Base-by-base conservation (phyloP, 1,140 invertebrate genomes). In the Protaetia brevitarsis region DNA sequence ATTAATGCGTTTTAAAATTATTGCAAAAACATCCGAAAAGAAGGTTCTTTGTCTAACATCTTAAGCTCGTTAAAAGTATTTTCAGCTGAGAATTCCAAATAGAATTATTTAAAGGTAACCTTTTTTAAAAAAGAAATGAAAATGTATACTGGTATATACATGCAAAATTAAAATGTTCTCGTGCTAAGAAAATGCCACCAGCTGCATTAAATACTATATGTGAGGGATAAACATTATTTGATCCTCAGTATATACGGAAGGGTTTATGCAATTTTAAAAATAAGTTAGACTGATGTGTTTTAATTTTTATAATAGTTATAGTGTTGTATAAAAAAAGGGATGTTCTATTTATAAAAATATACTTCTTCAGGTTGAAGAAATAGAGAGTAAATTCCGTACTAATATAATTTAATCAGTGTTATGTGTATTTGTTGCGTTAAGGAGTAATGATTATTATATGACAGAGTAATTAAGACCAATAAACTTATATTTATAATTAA, bases 331-430 rank as follows among this genome's bases (percentile, higher is more conserved):
- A 51, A 51, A 51, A 62, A 63, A 51, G 45, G 23, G n/a, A 56
- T 63, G 51, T 67, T 59, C 57, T 59, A 59, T 60, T 60, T 67
- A 30, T 66, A 66, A 62, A 21, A 23, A 45, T n/a, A 23, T 19
- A 51, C 21, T 66, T 59, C 61, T 66, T 66, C 61, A 6, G 5
- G 13, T 26, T 23, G 56, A 64, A 64, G 51, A 70, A 57, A 51
- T 51, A 45, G 66, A 64, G 68, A 69, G 68, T 65, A 69, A 67
- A 34, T 31, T 63, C 68, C 68, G 68, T 69, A 69, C 66, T 69
- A 69, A 65, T 59, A 59, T 59, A 59, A 59, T 59, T 59, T 29
- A 59, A 59, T 59, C 57, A 45, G 65, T 69, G 60, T 68, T 68
- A 29, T 26, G 23, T 68, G 67, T 68, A n/a, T 65, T 51, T 51